Conservation (phyloP, 2,797 vertebrate genomes). For the Coregonus sp. region DNA sequence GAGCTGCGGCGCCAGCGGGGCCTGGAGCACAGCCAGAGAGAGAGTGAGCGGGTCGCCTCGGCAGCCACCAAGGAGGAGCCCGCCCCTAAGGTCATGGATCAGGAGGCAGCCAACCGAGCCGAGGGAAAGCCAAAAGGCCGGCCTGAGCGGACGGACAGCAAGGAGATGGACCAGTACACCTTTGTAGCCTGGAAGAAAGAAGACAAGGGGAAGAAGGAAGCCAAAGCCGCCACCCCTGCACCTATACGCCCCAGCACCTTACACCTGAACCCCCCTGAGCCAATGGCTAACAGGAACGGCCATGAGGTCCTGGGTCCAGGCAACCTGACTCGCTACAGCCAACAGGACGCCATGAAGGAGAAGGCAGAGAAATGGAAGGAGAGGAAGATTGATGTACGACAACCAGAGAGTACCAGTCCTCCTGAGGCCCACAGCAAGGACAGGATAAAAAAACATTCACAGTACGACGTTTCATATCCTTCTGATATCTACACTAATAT, state of each 20-base stretch:
- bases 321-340: slow-evolving; percentile 75
- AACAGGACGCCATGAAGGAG: slow-evolving; percentile 75
- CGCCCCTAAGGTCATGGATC: slow-evolving; percentile 55
- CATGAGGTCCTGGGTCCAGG: slow-evolving; percentile 57
- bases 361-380: slow-evolving; percentile 85
- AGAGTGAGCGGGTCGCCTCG: slow-evolving; percentile 80
- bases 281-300: slow-evolving; percentile 45
- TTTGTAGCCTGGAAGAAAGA: slow-evolving; percentile 63
- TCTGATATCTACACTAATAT: neutral
- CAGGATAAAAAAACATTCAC: slow-evolving; percentile 42
- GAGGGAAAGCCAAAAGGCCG: slow-evolving; percentile 43
- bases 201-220: slow-evolving; percentile 63
- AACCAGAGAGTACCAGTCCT: slow-evolving; percentile 51
- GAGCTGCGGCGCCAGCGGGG: slow-evolving; percentile 88
- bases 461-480: slow-evolving; percentile 57
- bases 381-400: slow-evolving; percentile 58
- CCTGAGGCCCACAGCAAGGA: slow-evolving; percentile 41
- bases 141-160: slow-evolving; percentile 67
- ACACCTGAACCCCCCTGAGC: slow-evolving; percentile 56
- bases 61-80: slow-evolving; percentile 55
- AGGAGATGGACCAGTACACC: slow-evolving; percentile 78
- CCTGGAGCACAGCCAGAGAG: slow-evolving; percentile 90
- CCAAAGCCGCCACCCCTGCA: slow-evolving; percentile 50
- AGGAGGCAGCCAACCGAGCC: slow-evolving; percentile 40
- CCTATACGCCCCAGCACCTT: slow-evolving; percentile 79